Evolutionary conservation across 53 echinoderm and acorn worm species (phyloP).

Genomic region (Patiria pectinifera): DNA sequence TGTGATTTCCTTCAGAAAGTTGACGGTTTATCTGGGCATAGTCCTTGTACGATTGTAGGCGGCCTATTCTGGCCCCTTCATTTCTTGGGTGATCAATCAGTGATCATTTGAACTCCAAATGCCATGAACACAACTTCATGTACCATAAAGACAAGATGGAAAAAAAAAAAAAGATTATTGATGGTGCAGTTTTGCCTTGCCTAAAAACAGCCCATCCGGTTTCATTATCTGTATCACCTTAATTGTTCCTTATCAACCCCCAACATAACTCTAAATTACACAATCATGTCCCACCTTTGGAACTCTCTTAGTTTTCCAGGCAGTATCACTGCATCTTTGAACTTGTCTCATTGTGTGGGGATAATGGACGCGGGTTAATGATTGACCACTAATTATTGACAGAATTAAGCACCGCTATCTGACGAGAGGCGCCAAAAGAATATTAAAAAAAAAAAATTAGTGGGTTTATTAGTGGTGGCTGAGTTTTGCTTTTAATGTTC

Average conservation of each 20-base stretch:
- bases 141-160: not conserved
- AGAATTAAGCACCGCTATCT: conserved; percentile 55
- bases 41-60: not conserved
- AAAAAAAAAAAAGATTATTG: not conserved
- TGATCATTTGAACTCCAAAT: not conserved
- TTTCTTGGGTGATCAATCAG: not conserved
- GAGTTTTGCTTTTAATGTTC: conserved; percentile 12
- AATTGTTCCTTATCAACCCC: conserved; percentile 57
- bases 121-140: not conserved
- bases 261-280: conserved; percentile 55
- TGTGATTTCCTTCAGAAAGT: not conserved
- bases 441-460: conserved; percentile 35
- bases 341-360: conserved; percentile 39
- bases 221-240: conserved; percentile 49
- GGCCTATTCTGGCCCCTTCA: not conserved
- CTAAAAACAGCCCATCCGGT: conserved; percentile 8
- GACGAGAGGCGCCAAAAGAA: conserved; percentile 12
- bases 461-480: conserved; percentile 24
- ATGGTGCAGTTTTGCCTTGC: not conserved
- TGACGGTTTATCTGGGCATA: not conserved
- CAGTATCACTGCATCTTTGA: conserved; percentile 47
- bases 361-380: conserved; percentile 40
- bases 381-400: conserved; percentile 65
- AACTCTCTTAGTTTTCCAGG: conserved; percentile 35
- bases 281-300: conserved; percentile 51